Evolutionary conservation across 2,113 vertebrate species (phyloP), one percentile per base, ranked within the genome.

Genomic region (Scalopus aquaticus): DNA sequence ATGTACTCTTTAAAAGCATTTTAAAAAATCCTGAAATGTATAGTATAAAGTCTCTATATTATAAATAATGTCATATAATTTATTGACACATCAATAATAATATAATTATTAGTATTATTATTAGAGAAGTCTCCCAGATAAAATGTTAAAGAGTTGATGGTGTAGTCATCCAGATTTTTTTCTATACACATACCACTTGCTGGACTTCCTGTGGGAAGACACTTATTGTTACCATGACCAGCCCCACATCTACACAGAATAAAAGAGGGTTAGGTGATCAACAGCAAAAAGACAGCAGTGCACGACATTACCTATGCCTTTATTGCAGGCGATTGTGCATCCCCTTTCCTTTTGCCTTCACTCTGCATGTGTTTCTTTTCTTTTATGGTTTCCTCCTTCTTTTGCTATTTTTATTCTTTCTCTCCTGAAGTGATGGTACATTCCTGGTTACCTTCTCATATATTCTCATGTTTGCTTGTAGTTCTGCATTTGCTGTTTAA

Each of bases 1-100:
- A 82, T 24, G 5, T 95, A 56, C 65, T 93, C 28, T 70, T 88
- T 60, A 89, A 93, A 90, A 95, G 89, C 62, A 54, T 86, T 72
- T 49, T 16, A 22, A n/a, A 44, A 90, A 79, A 76, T 70, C 37
- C 26, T 37, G 28, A 81, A 85, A 80, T 88, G 24, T 78, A 4
- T 72, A 51, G 56, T 88, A 76, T 30, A 90, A 74, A 74, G 78
- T 67, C 26, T 46, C 54, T 56, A 56, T 56, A 56, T 56, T 56
- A 22, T 54, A 54, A 54, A 56, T 56, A 56, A 20, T 56, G 22
- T 56, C 5, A 51, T 51, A 51, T 17, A 51, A 51, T 51, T 9
- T 49, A 49, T 10, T 10, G 17, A 51, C 15, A 51, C 49, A 51
- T 51, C 2, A 51, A 17, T 17, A 51, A 51, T 51, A 51, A 17